Conservation (phyloP, 2,113 vertebrate genomes). For the Lagopus muta region DNA sequence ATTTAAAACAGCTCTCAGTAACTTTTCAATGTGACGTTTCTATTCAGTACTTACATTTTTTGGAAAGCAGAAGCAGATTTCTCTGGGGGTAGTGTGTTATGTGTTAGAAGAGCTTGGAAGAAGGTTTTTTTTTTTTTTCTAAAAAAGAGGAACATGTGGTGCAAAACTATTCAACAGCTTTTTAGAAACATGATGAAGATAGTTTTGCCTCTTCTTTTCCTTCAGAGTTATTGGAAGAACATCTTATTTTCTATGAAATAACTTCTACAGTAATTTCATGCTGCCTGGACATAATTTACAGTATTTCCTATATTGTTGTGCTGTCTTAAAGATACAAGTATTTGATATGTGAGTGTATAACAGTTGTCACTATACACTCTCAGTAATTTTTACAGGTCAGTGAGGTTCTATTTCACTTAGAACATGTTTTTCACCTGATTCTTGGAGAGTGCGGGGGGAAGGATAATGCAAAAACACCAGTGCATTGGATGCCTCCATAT, state of each 20-base stretch:
- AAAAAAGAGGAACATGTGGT: slow-evolving; percentile 16
- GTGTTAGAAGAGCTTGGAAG: slow-evolving; percentile 15
- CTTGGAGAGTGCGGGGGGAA: not conserved
- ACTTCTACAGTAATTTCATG: not conserved
- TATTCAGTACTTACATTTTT: not conserved
- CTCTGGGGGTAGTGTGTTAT: not conserved
- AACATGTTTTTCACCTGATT: not conserved
- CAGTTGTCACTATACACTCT: not conserved
- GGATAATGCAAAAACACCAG: not conserved
- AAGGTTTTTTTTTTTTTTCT: not conserved
- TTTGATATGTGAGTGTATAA: not conserved
- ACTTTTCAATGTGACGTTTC: slow-evolving; percentile 27
- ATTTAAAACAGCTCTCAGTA: slow-evolving; percentile 16
- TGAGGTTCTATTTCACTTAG: not conserved
- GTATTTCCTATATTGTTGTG: not conserved
- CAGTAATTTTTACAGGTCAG: not conserved
- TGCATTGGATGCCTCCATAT: not conserved
- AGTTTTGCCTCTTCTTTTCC: not conserved
- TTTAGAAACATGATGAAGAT: not conserved
- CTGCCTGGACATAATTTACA: not conserved
- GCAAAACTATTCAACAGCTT: not conserved
- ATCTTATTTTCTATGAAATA: not conserved
- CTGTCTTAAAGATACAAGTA: not conserved
- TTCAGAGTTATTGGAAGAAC: not conserved
- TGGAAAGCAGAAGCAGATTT: slow-evolving; percentile 44